A percentile compares a stretch with the other conserved stretches of the same genome.
These are phyloP conservation scores for Todiramphus saurophagus DNA, from an alignment of 2,113 vertebrate species.

Conservation along the genomic window DNA sequence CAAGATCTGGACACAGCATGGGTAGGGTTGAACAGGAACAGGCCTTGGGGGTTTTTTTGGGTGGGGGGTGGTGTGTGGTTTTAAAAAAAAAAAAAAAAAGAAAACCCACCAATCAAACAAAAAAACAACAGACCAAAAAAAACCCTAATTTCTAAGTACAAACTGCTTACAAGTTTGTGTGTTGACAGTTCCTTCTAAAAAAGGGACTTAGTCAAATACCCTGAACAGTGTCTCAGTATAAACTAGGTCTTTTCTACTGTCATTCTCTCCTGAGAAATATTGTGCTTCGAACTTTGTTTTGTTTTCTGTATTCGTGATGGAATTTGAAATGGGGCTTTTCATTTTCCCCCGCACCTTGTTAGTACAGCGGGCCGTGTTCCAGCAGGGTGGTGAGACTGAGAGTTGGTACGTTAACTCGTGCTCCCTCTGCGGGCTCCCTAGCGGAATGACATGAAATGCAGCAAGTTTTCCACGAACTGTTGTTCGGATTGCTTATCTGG, in stretches of 20 bases:
- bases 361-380: rapidly evolving
- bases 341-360: no score
- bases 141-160: no score
- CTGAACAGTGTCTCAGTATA: rapidly evolving
- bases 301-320: neutral
- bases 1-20: neutral
- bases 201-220: rapidly evolving
- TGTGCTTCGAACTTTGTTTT: neutral
- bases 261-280: rapidly evolving
- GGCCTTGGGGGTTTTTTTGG: neutral
- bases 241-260: neutral
- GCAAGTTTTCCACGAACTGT: neutral
- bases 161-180: neutral
- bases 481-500: neutral
- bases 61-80: no score
- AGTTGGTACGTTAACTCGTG: neutral
- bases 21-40: neutral
- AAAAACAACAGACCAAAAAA: no score
- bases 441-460: neutral
- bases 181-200: rapidly evolving
- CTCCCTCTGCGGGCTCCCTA: conserved; percentile 38
- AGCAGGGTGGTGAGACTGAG: no score
- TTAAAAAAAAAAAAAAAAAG: no score
- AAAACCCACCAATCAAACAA: no score
- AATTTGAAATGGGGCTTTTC: neutral